Evolutionary conservation across 2,113 vertebrate genomes (phyloP), one percentile per base, ranked within the genome.

Genomic region (Prinia subflava): DNA sequence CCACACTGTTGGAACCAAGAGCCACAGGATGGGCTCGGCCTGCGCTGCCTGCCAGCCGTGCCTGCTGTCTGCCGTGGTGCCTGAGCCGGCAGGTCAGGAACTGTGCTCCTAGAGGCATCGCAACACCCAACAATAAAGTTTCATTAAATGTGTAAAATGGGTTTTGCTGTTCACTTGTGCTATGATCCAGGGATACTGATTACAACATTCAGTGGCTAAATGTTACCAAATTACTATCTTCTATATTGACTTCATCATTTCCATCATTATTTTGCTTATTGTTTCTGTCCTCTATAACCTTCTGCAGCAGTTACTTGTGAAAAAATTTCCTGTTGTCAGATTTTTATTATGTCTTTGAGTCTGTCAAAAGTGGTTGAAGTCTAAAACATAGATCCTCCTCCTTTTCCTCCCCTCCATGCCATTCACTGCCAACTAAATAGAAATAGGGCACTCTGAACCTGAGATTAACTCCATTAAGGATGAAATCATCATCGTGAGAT

Each of bases 111-210:
- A 39, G 39, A 39, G 39, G 39, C 39, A 39, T 11, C 11, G 39
- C 11, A 39, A 39, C 39, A 39, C 39, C 11, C 11, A 11, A 49
- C 20, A 96, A 96, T 96, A 96, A 95, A 96, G 2, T 67, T 56
- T 7, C 33, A 4, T 92, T 56, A 57, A 57, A 24, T 69, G 37
- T 42, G 33, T 71, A 21, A 81, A 87, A 69, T 52, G 41, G 12
- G 13, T 62, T 62, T 70, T 94, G 53, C 27, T 87, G 17, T 31
- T 90, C 13, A 19, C 11, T 53, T 91, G 28, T 65, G 30, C 47
- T 69, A 3, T 8, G 8, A 76, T 56, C 30, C 27, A 65, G 44
- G 35, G 39, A 50, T 70, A 39, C 14, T 49, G 63, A 49, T 59
- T 68, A 60, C 13, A 59, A 15, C 35, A 49, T 46, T 53, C 16